Evolutionary conservation across 2,113 vertebrate species (phyloP), one percentile per base, ranked within the genome.

Genomic region (Tapirus terrestris): DNA sequence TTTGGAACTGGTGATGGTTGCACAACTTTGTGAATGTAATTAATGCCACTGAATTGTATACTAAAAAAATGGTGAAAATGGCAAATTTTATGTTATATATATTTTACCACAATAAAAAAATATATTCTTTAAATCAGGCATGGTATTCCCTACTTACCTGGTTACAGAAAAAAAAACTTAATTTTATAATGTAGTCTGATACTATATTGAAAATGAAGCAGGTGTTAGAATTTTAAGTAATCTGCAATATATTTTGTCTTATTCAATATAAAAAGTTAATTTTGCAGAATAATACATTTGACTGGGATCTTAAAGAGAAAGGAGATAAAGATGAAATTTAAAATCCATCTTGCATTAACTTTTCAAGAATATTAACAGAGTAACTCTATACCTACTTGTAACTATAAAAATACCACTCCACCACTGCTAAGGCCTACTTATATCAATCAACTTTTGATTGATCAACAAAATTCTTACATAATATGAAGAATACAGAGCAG

Each of bases 381-480:
- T 91, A 90, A 89, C 56, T 94, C 91, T 89, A 87, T 97, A 96
- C 89, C 86, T 96, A 82, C 90, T 76, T 94, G 48, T 80, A 29
- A 90, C 92, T 93, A 84, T 93, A 97, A 98, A 98, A 97, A 94
- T 92, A 96, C 85, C 58, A 80, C 31, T 91, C 95, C 86, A 95
- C 97, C 90, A 94, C 96, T 98, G 94, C 92, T 89, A 82, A 96
- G 83, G 39, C 97, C 96, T 97, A 95, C 83, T 97, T 98, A 83
- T 76, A 76, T 96, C 97, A 98, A 89, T 98, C 97, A 98, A 27
- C 70, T 87, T 91, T 97, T 96, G 92, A 95, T 89, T n/a, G 39
- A 39, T 96, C 51, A 76, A 60, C 45, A 86, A 83, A 89, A 53
- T 45, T 43, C 36, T 97, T 98, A 97, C 21, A 18, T 98, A 98